Evolutionary conservation across 2,113 vertebrate genomes (phyloP).

Genomic region (Chaetodon auriga): DNA sequence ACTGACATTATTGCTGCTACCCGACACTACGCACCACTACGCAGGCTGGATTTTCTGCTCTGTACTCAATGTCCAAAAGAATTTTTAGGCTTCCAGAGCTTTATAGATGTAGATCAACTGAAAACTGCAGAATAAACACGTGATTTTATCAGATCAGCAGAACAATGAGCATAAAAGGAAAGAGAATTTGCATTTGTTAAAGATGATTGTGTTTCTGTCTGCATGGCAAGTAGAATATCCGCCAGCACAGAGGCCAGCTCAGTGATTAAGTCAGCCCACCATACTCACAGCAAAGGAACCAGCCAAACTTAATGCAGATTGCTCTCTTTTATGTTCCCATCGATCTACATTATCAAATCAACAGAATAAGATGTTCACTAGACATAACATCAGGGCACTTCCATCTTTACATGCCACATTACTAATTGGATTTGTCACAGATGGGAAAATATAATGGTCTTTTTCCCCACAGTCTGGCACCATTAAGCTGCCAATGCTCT

Average conservation of each 20-base stretch:
- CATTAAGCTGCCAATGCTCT: constrained; percentile 65
- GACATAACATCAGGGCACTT: constrained; percentile 43
- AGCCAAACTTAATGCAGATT: constrained; percentile 30
- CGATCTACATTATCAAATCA: constrained; percentile 53
- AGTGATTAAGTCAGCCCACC: constrained; percentile 12
- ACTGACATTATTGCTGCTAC: background rate
- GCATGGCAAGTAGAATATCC: constrained; percentile 22
- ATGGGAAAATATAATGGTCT: constrained; percentile 65
- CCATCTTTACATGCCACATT: constrained; percentile 61
- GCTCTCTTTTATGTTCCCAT: constrained; percentile 51
- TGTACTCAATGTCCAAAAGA: background rate
- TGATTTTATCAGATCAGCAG: constrained; percentile 7
- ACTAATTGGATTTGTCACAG: constrained; percentile 75
- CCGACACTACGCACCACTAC: background rate
- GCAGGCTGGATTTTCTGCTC: background rate
- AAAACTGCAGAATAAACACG: background rate
- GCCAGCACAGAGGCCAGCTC: background rate
- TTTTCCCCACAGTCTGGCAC: constrained; percentile 54
- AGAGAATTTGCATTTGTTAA: constrained; percentile 15
- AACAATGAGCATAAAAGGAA: constrained; percentile 23
- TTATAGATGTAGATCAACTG: background rate
- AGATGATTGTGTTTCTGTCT: constrained; percentile 1
- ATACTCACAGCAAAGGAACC: constrained; percentile 3
- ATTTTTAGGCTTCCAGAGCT: background rate
- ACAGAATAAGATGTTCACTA: constrained; percentile 58